These are phyloP conservation scores for Megaceryle alcyon DNA, from an alignment of 2,797 vertebrate species.

Conservation along the genomic window DNA sequence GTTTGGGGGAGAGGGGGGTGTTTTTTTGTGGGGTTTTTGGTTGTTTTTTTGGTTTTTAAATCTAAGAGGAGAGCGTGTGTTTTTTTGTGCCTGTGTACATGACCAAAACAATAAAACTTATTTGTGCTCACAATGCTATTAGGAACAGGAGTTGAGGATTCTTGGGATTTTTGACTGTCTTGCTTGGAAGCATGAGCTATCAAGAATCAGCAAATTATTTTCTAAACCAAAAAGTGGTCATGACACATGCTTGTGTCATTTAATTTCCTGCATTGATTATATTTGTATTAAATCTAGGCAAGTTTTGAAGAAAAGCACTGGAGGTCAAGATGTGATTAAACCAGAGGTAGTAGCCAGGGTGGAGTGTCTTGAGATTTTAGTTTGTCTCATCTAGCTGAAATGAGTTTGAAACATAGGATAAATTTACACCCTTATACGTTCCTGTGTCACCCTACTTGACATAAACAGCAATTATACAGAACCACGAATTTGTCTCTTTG, in stretches of 20 bases:
- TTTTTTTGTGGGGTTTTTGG: too few species aligned
- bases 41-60: background rate
- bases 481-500: background rate
- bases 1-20: too few species aligned
- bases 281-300: background rate
- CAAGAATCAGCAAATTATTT: background rate
- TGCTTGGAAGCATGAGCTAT: background rate
- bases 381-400: background rate
- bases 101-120: background rate
- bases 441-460: background rate
- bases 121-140: fast-evolving
- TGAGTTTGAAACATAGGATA: background rate
- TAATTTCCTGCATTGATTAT: background rate
- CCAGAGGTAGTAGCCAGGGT: background rate
- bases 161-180: background rate
- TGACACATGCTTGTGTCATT: background rate
- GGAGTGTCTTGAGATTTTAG: background rate
- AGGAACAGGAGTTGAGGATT: background rate
- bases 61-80: background rate
- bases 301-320: background rate
- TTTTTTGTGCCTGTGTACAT: background rate
- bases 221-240: background rate
- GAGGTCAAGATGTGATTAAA: background rate
- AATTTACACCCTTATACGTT: background rate
- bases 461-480: background rate